Evolutionary conservation across 2,113 vertebrate genomes (phyloP), one percentile per base, ranked within the genome.

Genomic region (Cyrtonyx montezumae): DNA sequence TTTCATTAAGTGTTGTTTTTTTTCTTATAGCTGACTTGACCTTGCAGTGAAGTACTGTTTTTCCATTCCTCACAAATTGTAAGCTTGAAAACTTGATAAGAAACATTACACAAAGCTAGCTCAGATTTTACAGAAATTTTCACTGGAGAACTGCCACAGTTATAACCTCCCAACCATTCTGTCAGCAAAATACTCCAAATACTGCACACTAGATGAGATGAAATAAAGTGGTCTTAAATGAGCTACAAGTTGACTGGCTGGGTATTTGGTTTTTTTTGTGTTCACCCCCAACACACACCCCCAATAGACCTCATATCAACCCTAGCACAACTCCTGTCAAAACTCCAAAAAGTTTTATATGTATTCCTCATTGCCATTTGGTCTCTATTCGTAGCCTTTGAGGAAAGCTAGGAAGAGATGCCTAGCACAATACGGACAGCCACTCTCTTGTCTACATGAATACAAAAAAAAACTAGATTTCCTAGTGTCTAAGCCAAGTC

Each of bases 51-150:
- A 88, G 34, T 49, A 69, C 11, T 48, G 18, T 30, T 88, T 77
- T 80, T 79, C 43, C 19, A 55, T 59, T 80, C 16, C 26, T 79
- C 75, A 42, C 4, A 11, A 49, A 4, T 18, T 26, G n/a, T 23
- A 61, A 48, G 71, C 15, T 73, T 36, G 8, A 88, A 78, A 83
- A 70, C 17, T 65, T 75, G 13, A 15, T 68, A 75, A 68, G 8
- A 66, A 79, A 34, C 4, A 40, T 51, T 23, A 58, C 3, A 11
- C 11, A 75, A 91, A 89, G 25, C 19, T 32, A 84, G 10, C 16
- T 90, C 3, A 9, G 32, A 62, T 80, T 88, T 88, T 66, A 87
- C 22, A 91, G 43, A 76, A 91, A n/a, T 59, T 92, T 91, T 79
- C 6, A 55, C 28, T 70, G 21, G 58, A 49, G 68, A 62, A 28